Base-by-base conservation (phyloP, 2,888 invertebrate species). In the Sisyra nigra region DNA sequence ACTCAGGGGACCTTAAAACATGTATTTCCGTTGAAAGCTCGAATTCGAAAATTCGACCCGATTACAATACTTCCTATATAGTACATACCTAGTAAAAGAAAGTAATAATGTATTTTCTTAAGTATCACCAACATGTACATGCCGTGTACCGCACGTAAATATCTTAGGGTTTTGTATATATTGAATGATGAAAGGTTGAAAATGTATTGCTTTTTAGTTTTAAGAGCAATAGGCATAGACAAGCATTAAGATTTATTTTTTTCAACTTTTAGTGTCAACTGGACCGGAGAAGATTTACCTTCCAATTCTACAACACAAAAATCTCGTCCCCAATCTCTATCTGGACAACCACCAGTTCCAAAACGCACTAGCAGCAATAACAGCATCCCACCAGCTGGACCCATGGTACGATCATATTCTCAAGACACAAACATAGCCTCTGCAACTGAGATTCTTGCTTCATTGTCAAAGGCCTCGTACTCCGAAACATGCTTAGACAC, bases 371-470 rank as follows among this genome's bases (percentile, higher is more conserved):
- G 58, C 48, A 61, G 60, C 48, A 58, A 55, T 46, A 61, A 58
- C 49, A 57, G 56, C 46, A 44, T 53, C 19, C 50, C 52, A 3
- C 18, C 42, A 8, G 39, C 40, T n/a, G 44, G 48, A 11, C 49
- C 45, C 7, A 68, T 70, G 55, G 57, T 60, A 19, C 62, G 70
- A 41, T 71, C 70, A 2, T 59, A 58, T 46, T 71, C 71, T 14
- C 71, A 71, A 50, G 71, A 71, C 44, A 60, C 63, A 10, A 63
- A 61, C 49, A 56, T 65, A 48, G 49, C 59, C 14, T 48, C 51
- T 13, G 48, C 51, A 14, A 17, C 13, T 34, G 43, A 48, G 48
- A 40, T 53, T 45, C 43, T 47, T 45, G 51, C 56, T 50, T 55
- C 55, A 50, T 55, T 57, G 46, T 60, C 65, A n/a, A 70, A 68